A percentile compares a stretch with the other conserved stretches of the same genome.
phyloP scores from a whole-genome alignment of 2,888 invertebrate genomes.

The Ophraella communa region DNA sequence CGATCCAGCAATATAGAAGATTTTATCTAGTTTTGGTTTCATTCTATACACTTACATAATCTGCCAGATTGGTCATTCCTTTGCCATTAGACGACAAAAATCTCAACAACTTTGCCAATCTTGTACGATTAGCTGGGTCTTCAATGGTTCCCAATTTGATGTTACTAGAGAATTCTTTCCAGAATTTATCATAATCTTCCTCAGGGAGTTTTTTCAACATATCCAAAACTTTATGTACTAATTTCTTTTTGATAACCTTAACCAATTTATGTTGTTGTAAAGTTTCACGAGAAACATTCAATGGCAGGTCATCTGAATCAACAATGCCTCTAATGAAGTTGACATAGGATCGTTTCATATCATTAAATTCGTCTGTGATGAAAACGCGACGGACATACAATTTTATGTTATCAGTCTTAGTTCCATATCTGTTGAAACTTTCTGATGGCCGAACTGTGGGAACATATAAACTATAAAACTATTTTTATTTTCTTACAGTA shows the following conservation, averaged over 20 bases:
- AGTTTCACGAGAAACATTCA: conserved; percentile 97
- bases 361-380: conserved; percentile 99
- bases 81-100: conserved; percentile 81
- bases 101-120: conserved; percentile 91
- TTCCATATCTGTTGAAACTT: conserved; percentile 91
- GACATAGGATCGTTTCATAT: conserved; percentile 98
- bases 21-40: conserved; percentile 93
- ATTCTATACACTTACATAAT: conserved; percentile 94
- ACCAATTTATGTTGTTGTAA: conserved; percentile 98
- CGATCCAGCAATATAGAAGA: conserved; percentile 98
- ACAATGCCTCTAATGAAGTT: conserved; percentile 96
- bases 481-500: too few species aligned
- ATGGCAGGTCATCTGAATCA: conserved; percentile 97
- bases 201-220: conserved; percentile 96
- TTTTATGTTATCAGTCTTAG: conserved; percentile 93
- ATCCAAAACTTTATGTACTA: conserved; percentile 94
- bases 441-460: conserved; percentile 91
- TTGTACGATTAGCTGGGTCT: conserved; percentile 94
- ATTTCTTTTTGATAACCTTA: conserved; percentile 98
- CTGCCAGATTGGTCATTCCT: conserved; percentile 77
- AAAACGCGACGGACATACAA: conserved; percentile 97
- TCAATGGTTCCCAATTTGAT: conserved; percentile 85
- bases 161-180: conserved; percentile 99
- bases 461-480: too few species aligned
- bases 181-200: conserved; percentile 90